phyloP scores from a whole-genome alignment of 2,113 vertebrate genomes.

The Cariama cristata region DNA sequence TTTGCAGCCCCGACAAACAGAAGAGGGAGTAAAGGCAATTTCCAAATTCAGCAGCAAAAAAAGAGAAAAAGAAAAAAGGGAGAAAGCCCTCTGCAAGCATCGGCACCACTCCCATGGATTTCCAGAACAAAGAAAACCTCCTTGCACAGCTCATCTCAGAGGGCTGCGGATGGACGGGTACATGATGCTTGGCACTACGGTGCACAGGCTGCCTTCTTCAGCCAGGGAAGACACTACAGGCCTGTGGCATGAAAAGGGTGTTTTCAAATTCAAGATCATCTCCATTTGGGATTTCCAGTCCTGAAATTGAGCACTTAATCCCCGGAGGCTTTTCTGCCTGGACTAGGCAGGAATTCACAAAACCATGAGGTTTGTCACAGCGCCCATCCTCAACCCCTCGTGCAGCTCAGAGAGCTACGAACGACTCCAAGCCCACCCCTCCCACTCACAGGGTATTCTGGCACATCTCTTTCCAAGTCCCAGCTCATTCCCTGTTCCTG shows the following conservation, averaged over 20 bases:
- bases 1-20: not conserved
- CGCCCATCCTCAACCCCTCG: not conserved
- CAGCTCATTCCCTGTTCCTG: not conserved
- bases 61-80: fast-evolving
- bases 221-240: not conserved
- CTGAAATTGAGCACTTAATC: not conserved
- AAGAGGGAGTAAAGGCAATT: not conserved
- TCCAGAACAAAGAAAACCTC: not conserved
- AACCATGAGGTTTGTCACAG: not conserved
- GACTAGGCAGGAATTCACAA: fast-evolving
- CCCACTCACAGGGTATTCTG: not conserved
- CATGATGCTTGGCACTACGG: not conserved
- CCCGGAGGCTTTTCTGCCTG: not conserved
- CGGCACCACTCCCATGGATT: not conserved
- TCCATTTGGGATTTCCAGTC: not conserved
- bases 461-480: not conserved
- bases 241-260: not conserved
- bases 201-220: too few species aligned
- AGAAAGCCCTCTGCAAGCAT: not conserved
- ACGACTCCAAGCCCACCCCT: not conserved
- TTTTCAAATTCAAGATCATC: not conserved
- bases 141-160: not conserved
- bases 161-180: not conserved
- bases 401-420: too few species aligned
- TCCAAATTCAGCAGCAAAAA: not conserved